phyloP scores from a whole-genome alignment of 2,797 vertebrate species.

The Lepus oiostolus region DNA sequence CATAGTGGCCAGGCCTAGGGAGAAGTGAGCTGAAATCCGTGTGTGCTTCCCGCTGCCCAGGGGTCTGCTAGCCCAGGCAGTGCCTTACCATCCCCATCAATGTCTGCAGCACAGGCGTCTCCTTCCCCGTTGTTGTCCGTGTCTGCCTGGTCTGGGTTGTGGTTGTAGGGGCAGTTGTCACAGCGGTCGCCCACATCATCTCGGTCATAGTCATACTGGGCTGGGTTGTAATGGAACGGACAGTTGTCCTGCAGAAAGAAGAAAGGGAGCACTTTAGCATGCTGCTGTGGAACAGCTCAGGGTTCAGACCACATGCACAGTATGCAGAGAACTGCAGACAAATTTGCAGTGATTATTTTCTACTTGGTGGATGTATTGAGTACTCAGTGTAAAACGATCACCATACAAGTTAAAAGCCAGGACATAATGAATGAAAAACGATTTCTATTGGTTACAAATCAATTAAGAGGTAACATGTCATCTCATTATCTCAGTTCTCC shows the following conservation, averaged over 20 bases:
- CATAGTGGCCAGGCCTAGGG: not conserved
- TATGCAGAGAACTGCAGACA: not conserved
- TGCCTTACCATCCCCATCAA: constrained; percentile 97
- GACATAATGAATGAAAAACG: not conserved
- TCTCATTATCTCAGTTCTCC: not conserved
- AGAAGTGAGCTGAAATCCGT: not conserved
- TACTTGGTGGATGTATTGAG: not conserved
- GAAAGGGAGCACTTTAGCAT: not conserved
- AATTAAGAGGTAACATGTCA: constrained; percentile 1
- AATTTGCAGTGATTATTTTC: not conserved
- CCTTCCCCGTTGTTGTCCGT: constrained; percentile 98
- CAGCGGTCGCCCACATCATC: constrained; percentile 98
- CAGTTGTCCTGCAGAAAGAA: constrained; percentile 95
- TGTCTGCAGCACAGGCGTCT: constrained; percentile 97
- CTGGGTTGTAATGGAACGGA: constrained; percentile 96
- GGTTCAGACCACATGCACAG: not conserved
- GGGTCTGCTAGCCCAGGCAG: not conserved
- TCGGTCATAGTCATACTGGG: constrained; percentile 97
- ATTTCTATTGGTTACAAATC: not conserved
- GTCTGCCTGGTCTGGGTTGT: constrained; percentile 97
- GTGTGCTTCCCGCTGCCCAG: fast-evolving
- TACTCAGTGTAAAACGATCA: not conserved
- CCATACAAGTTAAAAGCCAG: not conserved
- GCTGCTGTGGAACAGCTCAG: not conserved
- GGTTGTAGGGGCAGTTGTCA: constrained; percentile 98